These are phyloP conservation scores for Tetrapedia diversipes DNA, from an alignment of 2,888 invertebrate species.

Conservation along the genomic window DNA sequence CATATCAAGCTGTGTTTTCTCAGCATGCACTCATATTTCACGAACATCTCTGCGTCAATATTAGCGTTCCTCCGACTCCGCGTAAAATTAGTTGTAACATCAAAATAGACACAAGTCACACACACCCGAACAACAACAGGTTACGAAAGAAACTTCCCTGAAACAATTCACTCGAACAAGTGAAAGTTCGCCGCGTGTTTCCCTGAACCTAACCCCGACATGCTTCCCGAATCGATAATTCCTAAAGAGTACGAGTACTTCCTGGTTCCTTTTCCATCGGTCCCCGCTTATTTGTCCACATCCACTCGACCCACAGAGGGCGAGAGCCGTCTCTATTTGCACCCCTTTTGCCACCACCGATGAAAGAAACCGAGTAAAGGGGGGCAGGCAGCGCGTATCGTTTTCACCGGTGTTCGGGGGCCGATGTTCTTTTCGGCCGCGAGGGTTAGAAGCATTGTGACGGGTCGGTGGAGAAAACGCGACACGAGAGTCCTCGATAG, in stretches of 20 bases:
- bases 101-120: not conserved
- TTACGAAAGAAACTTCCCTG: not conserved
- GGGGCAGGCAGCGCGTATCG: conserved; percentile 18
- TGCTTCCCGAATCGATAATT: conserved; percentile 48
- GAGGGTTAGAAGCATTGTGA: conserved; percentile 27
- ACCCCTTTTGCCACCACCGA: conserved; percentile 26
- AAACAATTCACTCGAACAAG: not conserved
- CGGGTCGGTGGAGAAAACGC: conserved; percentile 35
- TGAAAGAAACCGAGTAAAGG: not conserved
- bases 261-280: conserved; percentile 26
- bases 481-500: conserved; percentile 49
- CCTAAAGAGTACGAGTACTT: conserved; percentile 42
- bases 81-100: not conserved
- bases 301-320: conserved; percentile 18
- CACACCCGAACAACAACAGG: not conserved
- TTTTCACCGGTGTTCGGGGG: conserved; percentile 33
- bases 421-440: conserved; percentile 35
- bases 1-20: not conserved
- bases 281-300: conserved; percentile 39
- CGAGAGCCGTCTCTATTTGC: conserved; percentile 15
- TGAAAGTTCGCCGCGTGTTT: conserved; percentile 13
- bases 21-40: conserved; percentile 3
- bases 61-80: not conserved
- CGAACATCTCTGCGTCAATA: not conserved
- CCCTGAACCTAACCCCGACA: not conserved